Evolutionary conservation across 2,113 vertebrate genomes (phyloP).

Genomic region (Mesitornis unicolor): DNA sequence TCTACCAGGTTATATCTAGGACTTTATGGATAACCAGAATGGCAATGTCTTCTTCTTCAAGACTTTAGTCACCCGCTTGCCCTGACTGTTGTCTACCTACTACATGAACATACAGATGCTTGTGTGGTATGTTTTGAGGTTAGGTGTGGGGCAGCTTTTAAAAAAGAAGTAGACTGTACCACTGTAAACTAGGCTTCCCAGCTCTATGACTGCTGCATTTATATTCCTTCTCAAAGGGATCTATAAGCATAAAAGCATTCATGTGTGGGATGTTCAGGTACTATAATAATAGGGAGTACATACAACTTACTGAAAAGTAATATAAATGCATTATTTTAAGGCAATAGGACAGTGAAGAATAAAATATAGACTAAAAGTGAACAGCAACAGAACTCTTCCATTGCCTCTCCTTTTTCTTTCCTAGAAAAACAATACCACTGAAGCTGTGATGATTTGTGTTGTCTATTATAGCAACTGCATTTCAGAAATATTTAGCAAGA

Average conservation of each 20-base stretch:
- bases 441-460: background rate
- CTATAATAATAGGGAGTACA: background rate
- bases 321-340: slow-evolving; percentile 6
- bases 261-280: background rate
- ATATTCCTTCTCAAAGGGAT: background rate
- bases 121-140: background rate
- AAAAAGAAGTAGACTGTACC: background rate
- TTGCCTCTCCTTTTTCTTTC: background rate
- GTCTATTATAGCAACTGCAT: background rate
- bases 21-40: background rate
- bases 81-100: background rate
- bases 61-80: background rate
- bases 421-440: background rate
- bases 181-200: background rate
- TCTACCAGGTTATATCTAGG: background rate
- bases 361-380: background rate
- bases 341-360: background rate
- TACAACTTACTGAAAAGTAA: background rate
- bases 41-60: background rate
- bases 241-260: background rate
- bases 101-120: background rate
- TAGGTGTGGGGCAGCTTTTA: background rate
- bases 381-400: background rate
- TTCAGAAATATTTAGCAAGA: slow-evolving; percentile 22
- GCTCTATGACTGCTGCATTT: background rate